Percentiles rank a stretch among this genome's conserved stretches.
Conservation (phyloP, 2,888 invertebrate genomes). For the Monoplex corrugatus region DNA sequence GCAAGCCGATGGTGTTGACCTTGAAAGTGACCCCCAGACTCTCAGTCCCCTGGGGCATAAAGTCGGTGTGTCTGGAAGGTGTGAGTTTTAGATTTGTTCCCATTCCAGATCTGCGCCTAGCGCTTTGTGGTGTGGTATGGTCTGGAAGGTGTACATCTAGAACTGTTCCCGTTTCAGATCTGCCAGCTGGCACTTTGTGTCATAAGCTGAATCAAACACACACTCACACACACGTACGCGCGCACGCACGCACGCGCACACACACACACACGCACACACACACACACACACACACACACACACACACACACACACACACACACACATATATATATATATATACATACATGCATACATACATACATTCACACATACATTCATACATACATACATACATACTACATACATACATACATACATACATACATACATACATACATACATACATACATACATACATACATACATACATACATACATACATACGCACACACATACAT, state of each 20-base stretch:
- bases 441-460: conserved; percentile 1
- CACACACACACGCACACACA: conserved; percentile 2
- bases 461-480: background rate
- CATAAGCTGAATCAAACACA: background rate
- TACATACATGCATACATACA: background rate
- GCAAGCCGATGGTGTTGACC: background rate
- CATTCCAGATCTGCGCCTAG: too few species aligned
- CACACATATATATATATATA: background rate
- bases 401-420: background rate
- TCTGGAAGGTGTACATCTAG: too few species aligned
- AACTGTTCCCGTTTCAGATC: too few species aligned
- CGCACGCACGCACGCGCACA: background rate
- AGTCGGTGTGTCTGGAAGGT: too few species aligned
- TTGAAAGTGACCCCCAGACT: background rate
- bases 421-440: background rate
- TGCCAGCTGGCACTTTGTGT: too few species aligned
- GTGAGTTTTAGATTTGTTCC: too few species aligned
- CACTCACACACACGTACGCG: background rate
- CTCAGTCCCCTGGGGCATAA: background rate
- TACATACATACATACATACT: background rate
- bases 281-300: conserved; percentile 21
- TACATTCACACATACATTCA: background rate
- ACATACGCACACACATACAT: background rate
- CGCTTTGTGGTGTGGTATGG: too few species aligned
- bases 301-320: conserved; percentile 18